These are phyloP conservation scores for Myopa tessellatipennis DNA, from an alignment of 2,888 invertebrate species.

Conservation along the genomic window DNA sequence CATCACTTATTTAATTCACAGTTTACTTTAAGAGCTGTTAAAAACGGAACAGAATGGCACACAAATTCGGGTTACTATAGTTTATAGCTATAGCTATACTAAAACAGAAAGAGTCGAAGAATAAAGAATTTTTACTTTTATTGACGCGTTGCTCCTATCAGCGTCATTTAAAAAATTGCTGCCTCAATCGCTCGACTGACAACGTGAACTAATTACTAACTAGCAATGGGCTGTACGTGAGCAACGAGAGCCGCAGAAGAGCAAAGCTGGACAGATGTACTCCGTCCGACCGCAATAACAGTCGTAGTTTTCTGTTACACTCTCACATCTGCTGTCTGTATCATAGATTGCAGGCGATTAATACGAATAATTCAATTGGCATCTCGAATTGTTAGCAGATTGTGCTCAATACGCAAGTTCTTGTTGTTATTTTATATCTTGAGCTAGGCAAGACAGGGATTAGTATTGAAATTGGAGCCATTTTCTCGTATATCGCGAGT, in stretches of 20 bases:
- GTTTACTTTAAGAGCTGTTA: not conserved
- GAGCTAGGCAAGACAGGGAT: not conserved
- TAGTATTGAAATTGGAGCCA: not conserved
- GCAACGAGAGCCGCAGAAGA: constrained; percentile 13
- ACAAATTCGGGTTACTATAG: too few species aligned
- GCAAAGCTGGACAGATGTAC: constrained; percentile 9
- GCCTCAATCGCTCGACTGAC: constrained; percentile 46
- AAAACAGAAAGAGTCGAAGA: not conserved
- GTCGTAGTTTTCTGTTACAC: too few species aligned
- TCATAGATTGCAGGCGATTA: not conserved
- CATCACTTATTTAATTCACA: not conserved
- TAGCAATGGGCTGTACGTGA: not conserved
- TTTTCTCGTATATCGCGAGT: not conserved
- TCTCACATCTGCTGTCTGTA: too few species aligned
- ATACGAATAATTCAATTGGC: not conserved
- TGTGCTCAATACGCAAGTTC: not conserved
- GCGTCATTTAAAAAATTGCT: constrained; percentile 19
- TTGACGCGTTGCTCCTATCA: not conserved
- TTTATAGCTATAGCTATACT: too few species aligned
- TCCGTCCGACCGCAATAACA: constrained; percentile 9
- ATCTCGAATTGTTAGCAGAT: not conserved
- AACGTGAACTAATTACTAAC: constrained; percentile 22
- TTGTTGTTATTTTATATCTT: not conserved
- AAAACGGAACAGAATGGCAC: too few species aligned
- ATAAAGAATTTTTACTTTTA: not conserved